phyloP scores from a whole-genome alignment of 2,113 vertebrate genomes.

The Circaetus cinerascens region DNA sequence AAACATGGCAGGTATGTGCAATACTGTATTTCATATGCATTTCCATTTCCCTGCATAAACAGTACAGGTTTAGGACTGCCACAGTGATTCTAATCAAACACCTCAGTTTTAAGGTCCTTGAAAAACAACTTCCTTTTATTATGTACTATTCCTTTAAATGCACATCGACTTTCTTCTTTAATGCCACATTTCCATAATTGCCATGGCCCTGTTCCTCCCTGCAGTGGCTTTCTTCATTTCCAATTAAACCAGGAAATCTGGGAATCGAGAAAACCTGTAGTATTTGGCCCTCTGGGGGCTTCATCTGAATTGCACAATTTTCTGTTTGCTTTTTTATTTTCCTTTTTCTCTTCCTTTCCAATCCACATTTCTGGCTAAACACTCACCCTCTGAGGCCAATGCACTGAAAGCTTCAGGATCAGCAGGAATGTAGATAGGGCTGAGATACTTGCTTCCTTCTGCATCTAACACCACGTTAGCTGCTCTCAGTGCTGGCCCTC shows the following conservation, averaged over 20 bases:
- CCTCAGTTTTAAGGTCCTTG: neutral
- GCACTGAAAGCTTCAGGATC: neutral
- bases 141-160: neutral
- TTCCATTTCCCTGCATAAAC: neutral
- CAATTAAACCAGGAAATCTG: neutral
- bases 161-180: neutral
- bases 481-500: fast-evolving
- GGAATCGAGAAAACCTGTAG: neutral
- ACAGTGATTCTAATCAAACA: neutral
- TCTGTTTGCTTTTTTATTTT: neutral
- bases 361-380: neutral
- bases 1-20: neutral
- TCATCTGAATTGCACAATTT: neutral
- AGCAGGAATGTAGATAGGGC: neutral
- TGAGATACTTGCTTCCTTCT: neutral
- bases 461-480: neutral
- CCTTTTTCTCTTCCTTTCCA: neutral
- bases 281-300: neutral
- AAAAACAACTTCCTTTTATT: neutral
- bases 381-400: neutral
- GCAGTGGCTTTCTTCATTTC: neutral
- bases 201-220: neutral
- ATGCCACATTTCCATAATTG: neutral
- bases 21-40: neutral
- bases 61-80: neutral